Conservation (phyloP, 2,888 invertebrate genomes). For the Merodon equestris region DNA sequence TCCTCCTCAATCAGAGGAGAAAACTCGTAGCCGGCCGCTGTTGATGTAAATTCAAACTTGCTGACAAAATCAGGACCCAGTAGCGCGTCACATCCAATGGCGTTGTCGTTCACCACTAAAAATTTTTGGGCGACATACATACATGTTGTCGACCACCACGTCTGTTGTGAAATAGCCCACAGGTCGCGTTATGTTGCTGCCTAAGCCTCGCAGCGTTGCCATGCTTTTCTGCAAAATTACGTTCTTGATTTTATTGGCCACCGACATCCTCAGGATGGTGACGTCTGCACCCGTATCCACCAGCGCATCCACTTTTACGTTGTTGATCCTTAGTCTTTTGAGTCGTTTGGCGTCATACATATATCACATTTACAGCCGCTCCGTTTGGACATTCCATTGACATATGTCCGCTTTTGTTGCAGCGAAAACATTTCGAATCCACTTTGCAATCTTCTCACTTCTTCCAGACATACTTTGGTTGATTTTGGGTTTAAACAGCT, state of each 20-base stretch:
- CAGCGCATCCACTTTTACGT: constrained; percentile 20
- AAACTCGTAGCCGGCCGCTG: constrained; percentile 22
- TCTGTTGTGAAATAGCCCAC: constrained; percentile 34
- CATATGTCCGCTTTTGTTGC: constrained; percentile 17
- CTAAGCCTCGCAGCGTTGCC: constrained; percentile 24
- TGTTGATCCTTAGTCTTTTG: constrained; percentile 16
- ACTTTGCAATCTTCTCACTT: constrained; percentile 15
- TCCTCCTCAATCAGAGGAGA: constrained; percentile 14
- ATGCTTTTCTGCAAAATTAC: constrained; percentile 4
- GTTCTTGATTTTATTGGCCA: constrained; percentile 8
- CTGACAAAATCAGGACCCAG: constrained; percentile 35
- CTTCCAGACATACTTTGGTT: constrained; percentile 4
- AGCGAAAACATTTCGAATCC: constrained; percentile 8
- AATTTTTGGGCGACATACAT: constrained; percentile 32
- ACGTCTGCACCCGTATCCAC: constrained; percentile 21
- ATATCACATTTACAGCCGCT: constrained; percentile 13
- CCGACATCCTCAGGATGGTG: constrained; percentile 8
- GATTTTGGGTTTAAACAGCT: constrained; percentile 23
- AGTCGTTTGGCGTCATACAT: constrained; percentile 5
- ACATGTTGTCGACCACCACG: constrained; percentile 27
- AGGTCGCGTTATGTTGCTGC: constrained; percentile 11
- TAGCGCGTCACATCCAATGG: constrained; percentile 35
- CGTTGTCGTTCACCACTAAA: constrained; percentile 27
- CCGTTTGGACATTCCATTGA: constrained; percentile 17
- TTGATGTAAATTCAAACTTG: constrained; percentile 20